Conservation (phyloP, 2,113 vertebrate genomes). For the Hypocryptadius cinnamomeus region DNA sequence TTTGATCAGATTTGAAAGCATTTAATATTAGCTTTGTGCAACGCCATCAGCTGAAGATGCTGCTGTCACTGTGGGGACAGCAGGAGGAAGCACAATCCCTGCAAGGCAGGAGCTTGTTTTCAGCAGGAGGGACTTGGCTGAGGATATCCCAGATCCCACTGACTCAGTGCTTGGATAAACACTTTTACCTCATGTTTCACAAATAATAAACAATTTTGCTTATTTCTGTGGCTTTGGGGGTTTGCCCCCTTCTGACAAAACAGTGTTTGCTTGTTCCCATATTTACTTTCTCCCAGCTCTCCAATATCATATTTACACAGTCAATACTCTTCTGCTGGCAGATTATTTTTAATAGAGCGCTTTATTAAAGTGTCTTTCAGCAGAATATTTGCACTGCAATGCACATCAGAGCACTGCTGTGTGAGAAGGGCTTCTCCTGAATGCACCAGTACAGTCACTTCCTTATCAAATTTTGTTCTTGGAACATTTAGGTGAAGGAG, state of each 20-base stretch:
- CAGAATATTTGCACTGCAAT: not conserved
- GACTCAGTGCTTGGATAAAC: not conserved
- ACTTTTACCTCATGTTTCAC: not conserved
- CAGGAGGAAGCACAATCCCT: constrained; percentile 1
- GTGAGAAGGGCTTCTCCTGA: not conserved
- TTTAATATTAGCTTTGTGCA: constrained; percentile 17
- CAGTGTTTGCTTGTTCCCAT: not conserved
- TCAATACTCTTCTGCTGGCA: not conserved
- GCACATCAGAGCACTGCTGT: not conserved
- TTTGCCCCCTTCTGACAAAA: not conserved
- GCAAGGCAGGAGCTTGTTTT: constrained; percentile 22
- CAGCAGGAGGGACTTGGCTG: not conserved
- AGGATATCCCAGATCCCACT: constrained; percentile 18
- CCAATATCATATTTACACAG: not conserved
- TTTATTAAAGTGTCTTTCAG: not conserved
- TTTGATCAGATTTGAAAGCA: constrained; percentile 50
- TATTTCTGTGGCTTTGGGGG: not conserved
- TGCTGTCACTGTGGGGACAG: constrained; percentile 32
- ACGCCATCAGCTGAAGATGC: constrained; percentile 28
- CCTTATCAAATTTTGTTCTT: not conserved
- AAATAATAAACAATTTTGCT: not conserved
- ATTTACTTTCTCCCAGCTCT: not conserved
- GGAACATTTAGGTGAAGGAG: not conserved
- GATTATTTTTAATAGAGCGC: not conserved
- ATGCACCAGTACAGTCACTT: not conserved